phyloP scores from a whole-genome alignment of 2,797 vertebrate genomes.

The Eulemur mongoz region DNA sequence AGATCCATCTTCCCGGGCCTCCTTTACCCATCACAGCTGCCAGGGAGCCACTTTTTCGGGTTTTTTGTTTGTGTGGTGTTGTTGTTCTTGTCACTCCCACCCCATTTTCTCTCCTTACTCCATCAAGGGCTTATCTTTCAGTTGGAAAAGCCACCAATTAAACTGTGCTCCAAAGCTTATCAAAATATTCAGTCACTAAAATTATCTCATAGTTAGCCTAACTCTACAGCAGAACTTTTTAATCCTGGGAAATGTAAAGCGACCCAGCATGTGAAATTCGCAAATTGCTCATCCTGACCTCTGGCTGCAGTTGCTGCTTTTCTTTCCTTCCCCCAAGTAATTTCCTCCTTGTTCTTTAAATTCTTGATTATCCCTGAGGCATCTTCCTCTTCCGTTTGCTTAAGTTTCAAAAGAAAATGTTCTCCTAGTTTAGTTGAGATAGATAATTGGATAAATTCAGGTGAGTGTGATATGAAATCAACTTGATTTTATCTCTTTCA shows the following conservation, averaged over 20 bases:
- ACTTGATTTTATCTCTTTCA: background rate
- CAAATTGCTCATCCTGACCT: constrained; percentile 47
- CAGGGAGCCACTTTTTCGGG: background rate
- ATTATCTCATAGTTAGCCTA: constrained; percentile 62
- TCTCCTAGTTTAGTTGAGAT: background rate
- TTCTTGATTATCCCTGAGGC: background rate
- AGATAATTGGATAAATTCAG: background rate
- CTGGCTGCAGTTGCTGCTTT: constrained; percentile 25
- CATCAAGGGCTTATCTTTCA: constrained; percentile 59
- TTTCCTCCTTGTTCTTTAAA: constrained; percentile 56
- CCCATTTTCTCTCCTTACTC: background rate
- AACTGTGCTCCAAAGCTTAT: constrained; percentile 63
- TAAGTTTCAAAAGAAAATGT: background rate
- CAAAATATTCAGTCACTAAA: constrained; percentile 61
- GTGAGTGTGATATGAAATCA: background rate
- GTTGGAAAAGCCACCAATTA: constrained; percentile 63
- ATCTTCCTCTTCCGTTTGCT: background rate
- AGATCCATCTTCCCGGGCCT: background rate
- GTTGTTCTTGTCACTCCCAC: background rate
- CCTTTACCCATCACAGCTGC: background rate
- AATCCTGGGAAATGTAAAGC: constrained; percentile 63
- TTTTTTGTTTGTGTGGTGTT: background rate
- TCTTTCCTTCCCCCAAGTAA: constrained; percentile 19
- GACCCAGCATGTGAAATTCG: constrained; percentile 30
- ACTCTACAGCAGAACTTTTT: constrained; percentile 63